Conservation (phyloP, 2,113 vertebrate genomes). For the Synchiropus splendidus region DNA sequence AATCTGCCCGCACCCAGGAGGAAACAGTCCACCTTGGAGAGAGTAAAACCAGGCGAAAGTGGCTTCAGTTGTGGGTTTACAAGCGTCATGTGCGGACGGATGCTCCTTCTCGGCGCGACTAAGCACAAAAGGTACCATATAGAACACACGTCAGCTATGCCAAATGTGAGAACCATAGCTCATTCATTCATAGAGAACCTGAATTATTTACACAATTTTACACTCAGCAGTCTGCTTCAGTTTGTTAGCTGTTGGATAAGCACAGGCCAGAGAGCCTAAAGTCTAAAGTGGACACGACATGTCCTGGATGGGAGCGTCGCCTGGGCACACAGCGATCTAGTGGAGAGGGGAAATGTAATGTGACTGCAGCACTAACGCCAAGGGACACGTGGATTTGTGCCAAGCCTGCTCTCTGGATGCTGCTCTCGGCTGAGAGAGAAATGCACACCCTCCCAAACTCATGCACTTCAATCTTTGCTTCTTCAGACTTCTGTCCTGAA, state of each 20-base stretch:
- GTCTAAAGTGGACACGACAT: slow-evolving; percentile 50
- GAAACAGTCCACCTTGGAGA: no score
- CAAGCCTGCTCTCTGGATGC: slow-evolving; percentile 42
- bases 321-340: slow-evolving; percentile 43
- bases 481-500: slow-evolving; percentile 26
- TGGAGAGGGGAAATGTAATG: slow-evolving; percentile 52
- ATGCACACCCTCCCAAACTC: slow-evolving; percentile 7
- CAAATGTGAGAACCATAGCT: slow-evolving; percentile 13
- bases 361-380: slow-evolving; percentile 51
- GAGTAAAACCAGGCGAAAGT: no score
- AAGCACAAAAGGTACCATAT: no score
- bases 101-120: no score
- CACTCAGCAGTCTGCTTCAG: slow-evolving; percentile 38
- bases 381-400: slow-evolving; percentile 49
- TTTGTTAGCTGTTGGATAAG: slow-evolving; percentile 48
- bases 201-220: slow-evolving; percentile 51
- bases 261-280: slow-evolving; percentile 36
- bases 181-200: slow-evolving; percentile 33
- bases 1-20: background rate
- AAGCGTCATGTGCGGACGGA: no score
- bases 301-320: slow-evolving; percentile 46
- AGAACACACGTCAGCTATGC: background rate
- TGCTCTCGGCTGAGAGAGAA: slow-evolving; percentile 34
- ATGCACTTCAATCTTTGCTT: slow-evolving; percentile 19
- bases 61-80: no score